Conservation (phyloP, 2,797 vertebrate genomes). For the Falco columbarius region DNA sequence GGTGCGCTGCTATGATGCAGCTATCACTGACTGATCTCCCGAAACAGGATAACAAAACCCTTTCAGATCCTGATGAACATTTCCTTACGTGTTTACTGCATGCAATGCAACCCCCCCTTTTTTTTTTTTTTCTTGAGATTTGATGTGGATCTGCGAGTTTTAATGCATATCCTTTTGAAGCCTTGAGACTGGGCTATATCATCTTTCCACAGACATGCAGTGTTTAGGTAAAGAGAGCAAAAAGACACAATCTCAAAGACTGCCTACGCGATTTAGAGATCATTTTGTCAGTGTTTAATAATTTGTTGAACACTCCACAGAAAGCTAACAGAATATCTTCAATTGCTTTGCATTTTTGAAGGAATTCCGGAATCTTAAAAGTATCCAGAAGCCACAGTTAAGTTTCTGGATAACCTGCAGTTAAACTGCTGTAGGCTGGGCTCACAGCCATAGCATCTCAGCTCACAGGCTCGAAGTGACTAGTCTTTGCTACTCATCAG, state of each 20-base stretch:
- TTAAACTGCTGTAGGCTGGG: not conserved
- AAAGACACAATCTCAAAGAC: not conserved
- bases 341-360: not conserved
- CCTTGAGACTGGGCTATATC: not conserved
- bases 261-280: not conserved
- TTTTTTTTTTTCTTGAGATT: not conserved
- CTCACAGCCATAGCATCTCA: not conserved
- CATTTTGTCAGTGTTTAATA: not conserved
- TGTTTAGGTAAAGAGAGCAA: not conserved
- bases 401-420: not conserved
- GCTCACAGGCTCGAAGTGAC: not conserved
- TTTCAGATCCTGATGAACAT: not conserved
- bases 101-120: rapidly evolving
- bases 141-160: not conserved
- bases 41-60: not conserved
- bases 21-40: not conserved
- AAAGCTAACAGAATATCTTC: not conserved
- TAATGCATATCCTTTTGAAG: not conserved
- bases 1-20: not conserved
- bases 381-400: not conserved
- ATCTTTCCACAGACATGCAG: not conserved
- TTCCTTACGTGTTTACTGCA: not conserved
- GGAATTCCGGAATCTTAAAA: not conserved
- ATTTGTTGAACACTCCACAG: not conserved
- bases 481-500: not conserved